Conservation (phyloP, 1,140 invertebrate species). For the Panulirus ornatus region DNA sequence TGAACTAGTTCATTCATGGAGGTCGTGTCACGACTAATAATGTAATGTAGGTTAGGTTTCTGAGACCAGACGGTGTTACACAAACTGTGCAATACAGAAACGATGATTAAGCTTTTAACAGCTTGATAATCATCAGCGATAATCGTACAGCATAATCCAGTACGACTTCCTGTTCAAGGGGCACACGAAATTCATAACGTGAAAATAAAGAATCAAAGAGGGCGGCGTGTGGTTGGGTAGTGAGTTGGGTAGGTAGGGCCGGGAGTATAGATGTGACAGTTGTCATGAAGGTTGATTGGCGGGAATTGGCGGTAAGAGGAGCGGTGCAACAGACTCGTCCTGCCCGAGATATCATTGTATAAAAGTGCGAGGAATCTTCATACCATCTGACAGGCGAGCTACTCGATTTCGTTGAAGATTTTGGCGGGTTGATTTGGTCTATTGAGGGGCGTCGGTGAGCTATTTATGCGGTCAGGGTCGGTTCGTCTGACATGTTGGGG, state of each 20-base stretch:
- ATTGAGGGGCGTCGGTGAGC: not conserved
- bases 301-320: not conserved
- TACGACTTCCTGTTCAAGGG: too few species aligned
- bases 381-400: not conserved
- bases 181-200: too few species aligned
- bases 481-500: too few species aligned
- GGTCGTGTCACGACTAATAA: too few species aligned
- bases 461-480: too few species aligned
- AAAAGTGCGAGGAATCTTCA: constrained; percentile 13
- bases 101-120: too few species aligned
- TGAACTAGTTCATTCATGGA: too few species aligned
- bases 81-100: too few species aligned
- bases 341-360: not conserved
- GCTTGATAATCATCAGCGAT: too few species aligned
- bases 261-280: not conserved
- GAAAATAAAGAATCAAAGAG: not conserved
- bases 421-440: not conserved
- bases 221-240: not conserved
- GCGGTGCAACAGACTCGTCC: constrained; percentile 6
- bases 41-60: too few species aligned
- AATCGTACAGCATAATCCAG: too few species aligned
- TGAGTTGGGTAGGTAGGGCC: not conserved
- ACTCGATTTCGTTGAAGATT: not conserved
- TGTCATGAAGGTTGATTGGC: constrained; percentile 9
- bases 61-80: too few species aligned